Percentiles rank a stretch among this genome's conserved stretches.
Evolutionary conservation across 2,113 vertebrate genomes (phyloP).

Genomic region (Rhea americana): DNA sequence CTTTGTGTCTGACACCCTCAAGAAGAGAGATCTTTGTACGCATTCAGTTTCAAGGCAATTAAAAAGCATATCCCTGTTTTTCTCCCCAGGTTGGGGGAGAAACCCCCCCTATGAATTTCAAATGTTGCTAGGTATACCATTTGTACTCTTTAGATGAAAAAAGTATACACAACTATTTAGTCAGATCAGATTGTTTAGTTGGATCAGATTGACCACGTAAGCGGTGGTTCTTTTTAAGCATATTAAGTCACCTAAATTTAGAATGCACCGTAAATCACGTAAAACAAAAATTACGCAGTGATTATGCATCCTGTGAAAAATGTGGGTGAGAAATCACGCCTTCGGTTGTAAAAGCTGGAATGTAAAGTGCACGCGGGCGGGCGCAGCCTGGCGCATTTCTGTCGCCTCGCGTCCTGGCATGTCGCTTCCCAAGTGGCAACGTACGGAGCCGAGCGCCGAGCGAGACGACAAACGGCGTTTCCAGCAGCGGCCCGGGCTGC

Average conservation of each 20-base stretch:
- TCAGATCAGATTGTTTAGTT: not conserved
- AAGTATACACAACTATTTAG: not conserved
- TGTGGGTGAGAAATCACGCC: not conserved
- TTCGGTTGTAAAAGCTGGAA: not conserved
- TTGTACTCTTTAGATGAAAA: not conserved
- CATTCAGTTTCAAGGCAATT: not conserved
- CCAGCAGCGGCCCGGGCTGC: not conserved
- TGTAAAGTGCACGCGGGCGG: not conserved
- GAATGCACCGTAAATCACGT: accelerated
- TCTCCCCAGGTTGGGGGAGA: too few species aligned
- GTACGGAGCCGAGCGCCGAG: not conserved
- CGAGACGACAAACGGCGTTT: slow-evolving; percentile 5
- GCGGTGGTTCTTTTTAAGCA: not conserved
- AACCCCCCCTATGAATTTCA: not conserved
- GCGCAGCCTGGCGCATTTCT: not conserved
- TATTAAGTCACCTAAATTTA: not conserved
- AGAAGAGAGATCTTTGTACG: not conserved
- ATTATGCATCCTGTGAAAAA: not conserved
- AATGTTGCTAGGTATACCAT: not conserved
- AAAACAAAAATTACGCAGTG: not conserved
- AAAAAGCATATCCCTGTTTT: accelerated
- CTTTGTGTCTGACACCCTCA: not conserved
- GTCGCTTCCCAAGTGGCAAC: not conserved
- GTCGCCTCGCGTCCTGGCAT: not conserved
- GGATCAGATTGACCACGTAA: not conserved